phyloP scores from a whole-genome alignment of 2,888 invertebrate species.

The Drosophila macrothrix region DNA sequence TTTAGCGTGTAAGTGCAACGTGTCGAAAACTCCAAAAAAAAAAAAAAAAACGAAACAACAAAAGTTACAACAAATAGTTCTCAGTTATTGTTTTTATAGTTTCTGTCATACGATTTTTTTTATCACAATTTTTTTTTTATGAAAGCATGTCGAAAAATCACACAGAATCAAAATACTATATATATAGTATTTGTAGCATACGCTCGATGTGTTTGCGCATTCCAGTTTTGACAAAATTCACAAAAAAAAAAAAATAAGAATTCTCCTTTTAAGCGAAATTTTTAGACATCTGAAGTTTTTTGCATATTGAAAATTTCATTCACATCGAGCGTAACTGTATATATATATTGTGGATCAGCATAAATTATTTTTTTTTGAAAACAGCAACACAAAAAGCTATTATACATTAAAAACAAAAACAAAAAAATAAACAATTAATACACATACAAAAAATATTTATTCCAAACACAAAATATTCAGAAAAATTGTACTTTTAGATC shows the following conservation, averaged over 20 bases:
- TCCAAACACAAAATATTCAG: conserved; percentile 64
- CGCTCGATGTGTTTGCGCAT: conserved; percentile 46
- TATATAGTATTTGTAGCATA: conserved; percentile 15
- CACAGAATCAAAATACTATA: conserved; percentile 25
- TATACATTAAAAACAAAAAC: conserved; percentile 24
- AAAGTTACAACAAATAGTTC: conserved; percentile 34
- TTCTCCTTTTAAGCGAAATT: neutral
- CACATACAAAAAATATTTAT: conserved; percentile 65
- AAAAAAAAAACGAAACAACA: neutral
- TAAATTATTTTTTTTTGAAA: conserved; percentile 11
- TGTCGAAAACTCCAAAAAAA: conserved; percentile 47
- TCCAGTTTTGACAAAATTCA: conserved; percentile 27
- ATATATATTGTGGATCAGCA: conserved; percentile 8
- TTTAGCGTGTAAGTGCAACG: conserved; percentile 49
- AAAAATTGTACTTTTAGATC: conserved; percentile 55
- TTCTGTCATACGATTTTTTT: conserved; percentile 8
- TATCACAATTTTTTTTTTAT: neutral
- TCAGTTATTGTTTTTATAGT: conserved; percentile 24
- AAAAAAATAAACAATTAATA: conserved; percentile 28
- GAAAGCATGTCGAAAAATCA: conserved; percentile 43
- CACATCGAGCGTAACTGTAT: conserved; percentile 25
- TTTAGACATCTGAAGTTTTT: neutral
- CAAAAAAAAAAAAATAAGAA: neutral
- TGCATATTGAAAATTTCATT: conserved; percentile 8
- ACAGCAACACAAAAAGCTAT: conserved; percentile 37